These are phyloP conservation scores for Clavelina lepadiformis DNA, from an alignment of 23 tunicate genomes.

Conservation along the genomic window DNA sequence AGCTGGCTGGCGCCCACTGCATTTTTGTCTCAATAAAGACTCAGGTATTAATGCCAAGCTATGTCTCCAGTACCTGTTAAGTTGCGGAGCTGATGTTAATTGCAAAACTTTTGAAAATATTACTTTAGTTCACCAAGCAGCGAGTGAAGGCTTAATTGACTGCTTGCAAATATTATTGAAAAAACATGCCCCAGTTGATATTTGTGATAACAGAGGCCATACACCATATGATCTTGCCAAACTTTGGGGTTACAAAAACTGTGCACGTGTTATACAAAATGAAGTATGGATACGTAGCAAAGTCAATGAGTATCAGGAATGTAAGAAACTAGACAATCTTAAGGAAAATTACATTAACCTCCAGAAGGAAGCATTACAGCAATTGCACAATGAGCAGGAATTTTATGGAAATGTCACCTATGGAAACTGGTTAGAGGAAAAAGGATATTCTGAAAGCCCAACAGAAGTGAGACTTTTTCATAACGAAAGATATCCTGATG, in stretches of 20 bases:
- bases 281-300: slow-evolving; percentile 55
- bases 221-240: slow-evolving; percentile 53
- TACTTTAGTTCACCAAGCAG: slow-evolving; percentile 62
- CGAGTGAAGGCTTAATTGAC: slow-evolving; percentile 54
- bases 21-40: slow-evolving; percentile 55
- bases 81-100: slow-evolving; percentile 53
- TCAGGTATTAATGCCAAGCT: slow-evolving; percentile 25
- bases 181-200: slow-evolving; percentile 27
- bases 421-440: slow-evolving; percentile 68
- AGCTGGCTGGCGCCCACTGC: slow-evolving; percentile 60
- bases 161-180: slow-evolving; percentile 32
- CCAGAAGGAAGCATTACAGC: slow-evolving; percentile 65
- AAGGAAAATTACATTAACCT: slow-evolving; percentile 8
- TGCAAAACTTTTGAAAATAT: slow-evolving; percentile 35
- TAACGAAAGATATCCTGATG: slow-evolving; percentile 12
- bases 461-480: neutral
- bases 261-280: slow-evolving; percentile 54
- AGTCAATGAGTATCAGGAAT: slow-evolving; percentile 10
- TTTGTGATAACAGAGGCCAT: slow-evolving; percentile 28
- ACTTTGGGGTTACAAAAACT: slow-evolving; percentile 66
- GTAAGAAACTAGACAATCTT: slow-evolving; percentile 19
- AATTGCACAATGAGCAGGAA: slow-evolving; percentile 62
- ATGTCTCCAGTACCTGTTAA: slow-evolving; percentile 62
- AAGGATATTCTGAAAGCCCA: slow-evolving; percentile 38
- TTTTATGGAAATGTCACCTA: slow-evolving; percentile 58